Percentiles rank a stretch among this genome's conserved stretches.
Evolutionary conservation across 64 coral and sea anemone species (phyloP).

Genomic region (Pocillopora damicornis): DNA sequence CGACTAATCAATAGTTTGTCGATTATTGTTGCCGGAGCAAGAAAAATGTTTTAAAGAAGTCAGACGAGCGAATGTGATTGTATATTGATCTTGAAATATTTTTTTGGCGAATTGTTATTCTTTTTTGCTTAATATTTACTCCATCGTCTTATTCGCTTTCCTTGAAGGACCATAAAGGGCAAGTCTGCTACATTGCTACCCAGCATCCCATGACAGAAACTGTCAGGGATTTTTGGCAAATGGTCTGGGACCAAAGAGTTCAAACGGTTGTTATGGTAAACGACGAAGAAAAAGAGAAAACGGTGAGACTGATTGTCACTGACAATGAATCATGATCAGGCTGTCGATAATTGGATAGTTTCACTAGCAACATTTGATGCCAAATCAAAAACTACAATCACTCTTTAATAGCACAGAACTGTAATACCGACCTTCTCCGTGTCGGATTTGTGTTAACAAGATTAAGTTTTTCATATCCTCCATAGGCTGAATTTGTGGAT

Average conservation of each 20-base stretch:
- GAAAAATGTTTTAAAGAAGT: no score
- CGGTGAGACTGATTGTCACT: constrained; percentile 39
- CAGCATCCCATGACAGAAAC: constrained; percentile 81
- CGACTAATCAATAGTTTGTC: background rate
- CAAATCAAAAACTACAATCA: no score
- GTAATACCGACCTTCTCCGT: no score
- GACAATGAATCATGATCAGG: no score
- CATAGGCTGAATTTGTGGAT: constrained; percentile 56
- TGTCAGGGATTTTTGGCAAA: constrained; percentile 77
- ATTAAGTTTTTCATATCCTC: background rate
- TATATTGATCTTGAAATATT: no score
- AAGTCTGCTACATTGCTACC: constrained; percentile 72
- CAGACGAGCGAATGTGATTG: no score
- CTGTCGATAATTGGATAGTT: no score
- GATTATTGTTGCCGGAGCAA: no score
- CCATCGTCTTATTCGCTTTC: background rate
- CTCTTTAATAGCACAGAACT: no score
- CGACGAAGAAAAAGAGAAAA: constrained; percentile 60
- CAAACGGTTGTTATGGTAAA: constrained; percentile 82
- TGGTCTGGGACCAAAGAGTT: constrained; percentile 82
- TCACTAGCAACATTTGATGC: no score
- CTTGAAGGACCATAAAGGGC: constrained; percentile 52
- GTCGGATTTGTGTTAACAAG: background rate
- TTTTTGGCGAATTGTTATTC: background rate
- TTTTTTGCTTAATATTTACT: background rate